These are phyloP conservation scores for Lynx canadensis DNA, from an alignment of 2,113 vertebrate genomes.

Conservation along the genomic window DNA sequence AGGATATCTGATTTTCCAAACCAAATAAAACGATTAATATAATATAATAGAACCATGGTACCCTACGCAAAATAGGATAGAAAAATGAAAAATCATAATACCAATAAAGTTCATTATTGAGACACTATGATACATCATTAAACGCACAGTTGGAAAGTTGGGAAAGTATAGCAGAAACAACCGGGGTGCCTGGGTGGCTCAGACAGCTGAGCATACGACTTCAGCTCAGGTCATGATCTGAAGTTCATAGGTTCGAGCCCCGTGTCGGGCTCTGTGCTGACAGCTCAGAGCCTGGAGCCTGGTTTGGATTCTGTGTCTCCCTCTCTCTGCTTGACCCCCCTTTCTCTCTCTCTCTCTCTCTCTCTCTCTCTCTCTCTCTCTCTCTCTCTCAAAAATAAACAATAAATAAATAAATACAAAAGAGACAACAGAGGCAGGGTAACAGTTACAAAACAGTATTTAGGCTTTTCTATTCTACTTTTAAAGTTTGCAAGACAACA, in stretches of 20 bases:
- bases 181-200: too few species aligned
- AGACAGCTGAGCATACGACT: too few species aligned
- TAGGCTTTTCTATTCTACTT: conserved; percentile 26
- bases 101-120: neutral
- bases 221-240: too few species aligned
- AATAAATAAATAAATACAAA: too few species aligned
- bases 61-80: neutral
- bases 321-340: too few species aligned
- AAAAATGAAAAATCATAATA: neutral
- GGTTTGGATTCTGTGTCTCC: too few species aligned
- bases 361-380: too few species aligned
- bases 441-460: neutral
- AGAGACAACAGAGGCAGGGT: neutral
- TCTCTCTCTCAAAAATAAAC: too few species aligned
- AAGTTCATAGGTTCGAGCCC: too few species aligned
- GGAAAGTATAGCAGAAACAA: neutral
- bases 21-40: neutral
- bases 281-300: too few species aligned
- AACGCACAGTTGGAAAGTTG: neutral
- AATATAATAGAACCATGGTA: neutral
- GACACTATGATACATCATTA: neutral
- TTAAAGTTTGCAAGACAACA: neutral
- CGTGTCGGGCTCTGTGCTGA: too few species aligned
- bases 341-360: too few species aligned
- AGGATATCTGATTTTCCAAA: neutral